A percentile compares a stretch with the other conserved stretches of the same genome.
Evolutionary conservation across 1,140 invertebrate genomes (phyloP).

Genomic region (Microplitis mediator): DNA sequence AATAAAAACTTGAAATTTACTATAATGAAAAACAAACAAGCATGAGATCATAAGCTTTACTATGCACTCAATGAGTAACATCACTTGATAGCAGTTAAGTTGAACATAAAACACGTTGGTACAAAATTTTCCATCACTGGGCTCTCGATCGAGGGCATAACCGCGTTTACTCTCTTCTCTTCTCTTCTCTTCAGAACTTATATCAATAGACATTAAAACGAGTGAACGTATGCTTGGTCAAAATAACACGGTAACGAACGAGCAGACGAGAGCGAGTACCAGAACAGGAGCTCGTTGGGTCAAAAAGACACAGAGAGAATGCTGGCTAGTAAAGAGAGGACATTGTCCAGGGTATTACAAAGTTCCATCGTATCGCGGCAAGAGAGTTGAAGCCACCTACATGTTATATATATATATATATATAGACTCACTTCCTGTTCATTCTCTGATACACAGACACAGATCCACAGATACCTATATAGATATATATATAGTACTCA

Average conservation of each 20-base stretch:
- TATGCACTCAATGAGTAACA: no score
- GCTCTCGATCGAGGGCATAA: not conserved
- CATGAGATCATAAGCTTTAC: no score
- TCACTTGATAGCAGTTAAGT: no score
- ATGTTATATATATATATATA: not conserved
- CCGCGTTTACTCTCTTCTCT: no score
- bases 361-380: not conserved
- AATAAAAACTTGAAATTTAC: no score
- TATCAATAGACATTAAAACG: not conserved
- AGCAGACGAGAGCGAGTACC: not conserved
- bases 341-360: constrained; percentile 6
- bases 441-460: not conserved
- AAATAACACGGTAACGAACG: not conserved
- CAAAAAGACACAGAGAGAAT: not conserved
- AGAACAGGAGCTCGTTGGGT: not conserved
- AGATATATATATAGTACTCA: not conserved
- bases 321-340: not conserved
- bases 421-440: constrained; percentile 12
- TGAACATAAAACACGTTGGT: not conserved
- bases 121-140: not conserved
- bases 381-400: not conserved
- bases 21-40: no score
- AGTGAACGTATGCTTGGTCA: not conserved
- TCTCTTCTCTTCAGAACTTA: not conserved
- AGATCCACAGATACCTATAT: not conserved